Percentiles rank a stretch among this genome's conserved stretches.
These are phyloP conservation scores for Drosophila watanabei DNA, from an alignment of 1,140 invertebrate genomes.

Conservation along the genomic window DNA sequence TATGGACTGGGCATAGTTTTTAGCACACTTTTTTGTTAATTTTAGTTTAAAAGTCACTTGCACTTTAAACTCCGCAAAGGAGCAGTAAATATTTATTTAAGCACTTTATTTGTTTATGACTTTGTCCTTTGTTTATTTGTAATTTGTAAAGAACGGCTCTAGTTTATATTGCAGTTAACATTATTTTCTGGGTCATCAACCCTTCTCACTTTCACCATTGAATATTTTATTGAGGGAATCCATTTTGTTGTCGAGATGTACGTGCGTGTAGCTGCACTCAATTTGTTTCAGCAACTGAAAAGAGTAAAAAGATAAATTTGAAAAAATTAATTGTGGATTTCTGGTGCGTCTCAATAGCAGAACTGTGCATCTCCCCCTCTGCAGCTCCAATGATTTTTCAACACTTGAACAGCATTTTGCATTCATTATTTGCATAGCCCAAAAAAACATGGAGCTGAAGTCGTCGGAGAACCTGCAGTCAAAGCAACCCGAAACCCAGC, in stretches of 20 bases:
- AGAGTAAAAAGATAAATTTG: conserved; percentile 20
- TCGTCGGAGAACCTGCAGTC: background rate
- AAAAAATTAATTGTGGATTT: conserved; percentile 64
- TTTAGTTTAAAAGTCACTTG: too few species aligned
- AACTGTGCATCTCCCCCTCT: background rate
- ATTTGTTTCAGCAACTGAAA: conserved; percentile 39
- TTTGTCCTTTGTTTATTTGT: background rate
- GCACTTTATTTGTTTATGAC: background rate
- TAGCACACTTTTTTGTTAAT: conserved; percentile 7
- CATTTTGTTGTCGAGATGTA: conserved; percentile 13
- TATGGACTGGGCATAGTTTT: conserved; percentile 5
- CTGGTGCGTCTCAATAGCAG: conserved; percentile 36
- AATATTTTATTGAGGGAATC: conserved; percentile 26
- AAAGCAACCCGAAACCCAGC: conserved; percentile 39
- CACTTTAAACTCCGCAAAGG: conserved; percentile 1
- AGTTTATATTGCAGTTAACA: background rate
- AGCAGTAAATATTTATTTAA: conserved; percentile 1
- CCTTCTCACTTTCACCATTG: conserved; percentile 45
- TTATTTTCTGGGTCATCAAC: conserved; percentile 26
- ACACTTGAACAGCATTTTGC: conserved; percentile 78
- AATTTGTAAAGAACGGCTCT: background rate
- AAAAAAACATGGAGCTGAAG: conserved; percentile 30
- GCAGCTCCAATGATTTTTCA: conserved; percentile 18
- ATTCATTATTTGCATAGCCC: conserved; percentile 78
- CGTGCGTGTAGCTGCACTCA: background rate